Base-by-base conservation (phyloP, 2,888 invertebrate species). In the Acronicta leporina region DNA sequence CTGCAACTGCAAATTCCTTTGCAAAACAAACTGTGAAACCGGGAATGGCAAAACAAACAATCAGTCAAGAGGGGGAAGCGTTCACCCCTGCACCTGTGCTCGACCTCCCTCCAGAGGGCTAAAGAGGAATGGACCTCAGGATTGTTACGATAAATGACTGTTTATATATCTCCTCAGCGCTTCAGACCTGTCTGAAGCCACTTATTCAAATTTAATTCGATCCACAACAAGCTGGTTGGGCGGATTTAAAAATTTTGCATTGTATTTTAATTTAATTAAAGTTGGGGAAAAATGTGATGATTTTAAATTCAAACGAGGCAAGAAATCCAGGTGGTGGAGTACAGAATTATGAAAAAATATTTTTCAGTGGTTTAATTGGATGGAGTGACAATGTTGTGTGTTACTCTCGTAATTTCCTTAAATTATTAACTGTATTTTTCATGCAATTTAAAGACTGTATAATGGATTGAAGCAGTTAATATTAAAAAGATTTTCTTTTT, bases 81-180 rank as follows among this genome's bases (percentile, higher is more conserved):
- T 72, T 57, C 54, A 68, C 75, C 73, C 77, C 73, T 69, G 78
- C 91, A 91, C 92, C 92, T 91, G 91, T 83, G 90, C 81, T 80
- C 86, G 43, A 57, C 71, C 66, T 76, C 69, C 67, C 74, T 68
- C 72, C 50, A 64, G 73, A 69, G 77, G 71, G 64, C 67, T 68
- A 80, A 79, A 80, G 73, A 82, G 81, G 82, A 83, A 82, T 80
- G 86, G 85, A 87, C 86, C 83, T 76, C 79, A 72, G 81, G 84
- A 88, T 88, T 85, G 86, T 82, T 68, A 78, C 86, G 87, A 92
- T 91, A 90, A 91, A 93, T 92, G 83, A 84, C 87, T 90, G 90
- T 91, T 90, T 91, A 92, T 91, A 90, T 89, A 86, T 92, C 89
- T 88, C 82, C 86, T 82, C 70, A 74, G 63, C 76, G 59, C 68